Conservation (phyloP, 1,140 invertebrate genomes). For the Papilio xuthus region DNA sequence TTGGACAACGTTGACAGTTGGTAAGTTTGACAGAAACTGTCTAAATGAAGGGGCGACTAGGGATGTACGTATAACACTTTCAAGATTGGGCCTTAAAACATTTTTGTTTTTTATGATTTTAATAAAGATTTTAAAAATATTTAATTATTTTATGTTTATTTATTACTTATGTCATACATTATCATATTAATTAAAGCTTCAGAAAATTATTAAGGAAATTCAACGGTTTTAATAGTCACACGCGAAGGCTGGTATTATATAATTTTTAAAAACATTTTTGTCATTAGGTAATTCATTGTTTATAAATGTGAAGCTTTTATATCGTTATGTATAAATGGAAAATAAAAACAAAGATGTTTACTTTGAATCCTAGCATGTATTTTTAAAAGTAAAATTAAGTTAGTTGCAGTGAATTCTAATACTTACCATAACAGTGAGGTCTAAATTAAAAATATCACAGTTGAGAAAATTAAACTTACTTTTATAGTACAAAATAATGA, state of each 20-base stretch:
- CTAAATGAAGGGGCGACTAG: background rate
- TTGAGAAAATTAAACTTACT: background rate
- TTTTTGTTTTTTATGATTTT: background rate
- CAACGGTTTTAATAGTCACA: too few relatives aligned
- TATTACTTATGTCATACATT: too few relatives aligned
- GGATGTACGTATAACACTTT: background rate
- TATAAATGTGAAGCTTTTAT: too few relatives aligned
- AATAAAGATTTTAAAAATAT: too few relatives aligned
- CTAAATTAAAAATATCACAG: background rate
- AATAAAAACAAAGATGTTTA: background rate
- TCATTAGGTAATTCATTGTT: background rate
- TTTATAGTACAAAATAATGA: too few relatives aligned
- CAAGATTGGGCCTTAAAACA: background rate
- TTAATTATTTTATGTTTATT: too few relatives aligned
- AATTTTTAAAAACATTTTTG: too few relatives aligned
- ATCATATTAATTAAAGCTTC: too few relatives aligned
- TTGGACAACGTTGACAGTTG: slow-evolving; percentile 11
- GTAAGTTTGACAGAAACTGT: slow-evolving; percentile 29
- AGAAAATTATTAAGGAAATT: too few relatives aligned
- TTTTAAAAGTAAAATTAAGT: background rate
- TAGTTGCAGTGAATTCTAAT: background rate
- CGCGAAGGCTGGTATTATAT: too few relatives aligned
- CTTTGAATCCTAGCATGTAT: background rate
- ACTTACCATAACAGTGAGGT: too few relatives aligned
- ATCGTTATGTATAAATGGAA: background rate